Evolutionary conservation across 2,113 vertebrate species (phyloP), one percentile per base, ranked within the genome.

Genomic region (Salvelinus namaycush): DNA sequence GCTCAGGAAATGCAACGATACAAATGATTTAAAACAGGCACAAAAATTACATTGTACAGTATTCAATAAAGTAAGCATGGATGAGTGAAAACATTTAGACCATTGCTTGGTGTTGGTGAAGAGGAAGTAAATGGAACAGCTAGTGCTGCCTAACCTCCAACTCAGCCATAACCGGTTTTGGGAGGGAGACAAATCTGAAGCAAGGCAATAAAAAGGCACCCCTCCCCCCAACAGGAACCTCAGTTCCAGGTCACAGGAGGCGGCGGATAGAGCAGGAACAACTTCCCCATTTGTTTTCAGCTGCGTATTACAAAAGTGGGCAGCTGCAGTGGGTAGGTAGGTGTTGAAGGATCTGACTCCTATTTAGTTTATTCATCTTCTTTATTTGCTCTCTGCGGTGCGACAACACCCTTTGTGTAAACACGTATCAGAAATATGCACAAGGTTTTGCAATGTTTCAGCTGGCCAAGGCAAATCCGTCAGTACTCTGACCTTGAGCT

Each of bases 371-470:
- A 9, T 39, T n/a, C 57, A 73, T 72, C 54, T 49, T 3, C 78
- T 14, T 67, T 79, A 72, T 83, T 85, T 81, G 76, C 74, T 74
- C 77, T 22, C 29, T 77, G 80, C 3, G 5, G 59, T 62, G 59
- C 5, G 1, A 75, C 80, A 88, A 88, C 89, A 85, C 83, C 81
- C 84, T 80, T 24, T 80, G 79, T 79, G 78, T 57, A 5, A 20
- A 79, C 20, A 68, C 6, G 3, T 57, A 68, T 68, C 54, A 49
- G 39, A 80, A 80, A 75, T 76, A 48, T 57, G 54, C 39, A 9
- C 54, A 57, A 22, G 59, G 29, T 77, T 44, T 79, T 69, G 31
- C 67, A 78, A 74, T 75, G 34, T 81, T 83, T 78, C 27, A 67
- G 62, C 57, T 71, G 12, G 24, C 26, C 72, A 75, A 60, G 1